Conservation (phyloP, 2,797 vertebrate species). For the Aselliscus stoliczkanus region DNA sequence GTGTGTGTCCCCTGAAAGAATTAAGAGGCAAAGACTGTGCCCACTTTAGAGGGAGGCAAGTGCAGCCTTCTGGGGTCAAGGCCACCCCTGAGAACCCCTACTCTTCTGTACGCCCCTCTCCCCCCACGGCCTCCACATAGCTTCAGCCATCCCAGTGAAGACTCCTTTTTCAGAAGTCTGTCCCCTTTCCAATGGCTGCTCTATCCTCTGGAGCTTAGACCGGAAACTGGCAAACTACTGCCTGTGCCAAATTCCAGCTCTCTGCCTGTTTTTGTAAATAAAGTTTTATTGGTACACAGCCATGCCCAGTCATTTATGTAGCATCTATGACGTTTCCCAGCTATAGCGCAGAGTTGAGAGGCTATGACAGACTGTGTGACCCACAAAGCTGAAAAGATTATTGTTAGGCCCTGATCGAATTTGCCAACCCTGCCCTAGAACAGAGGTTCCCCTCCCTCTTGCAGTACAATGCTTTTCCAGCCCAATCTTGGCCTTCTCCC, state of each 20-base stretch:
- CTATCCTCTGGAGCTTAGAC: not conserved
- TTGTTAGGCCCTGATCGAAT: not conserved
- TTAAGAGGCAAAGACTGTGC: not conserved
- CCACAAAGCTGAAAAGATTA: no score
- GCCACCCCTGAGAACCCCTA: no score
- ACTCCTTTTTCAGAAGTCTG: not conserved
- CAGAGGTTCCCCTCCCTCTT: accelerated
- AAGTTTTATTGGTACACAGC: not conserved
- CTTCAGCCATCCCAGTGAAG: not conserved
- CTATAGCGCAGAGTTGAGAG: not conserved
- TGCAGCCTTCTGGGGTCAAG: not conserved
- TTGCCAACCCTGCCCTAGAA: not conserved
- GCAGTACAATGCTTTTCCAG: not conserved
- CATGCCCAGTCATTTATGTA: accelerated
- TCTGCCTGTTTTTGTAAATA: not conserved
- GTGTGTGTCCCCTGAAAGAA: not conserved
- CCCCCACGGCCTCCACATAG: not conserved
- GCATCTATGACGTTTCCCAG: not conserved
- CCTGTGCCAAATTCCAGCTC: no score
- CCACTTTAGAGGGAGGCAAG: no score
- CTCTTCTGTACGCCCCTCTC: not conserved
- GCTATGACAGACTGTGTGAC: not conserved
- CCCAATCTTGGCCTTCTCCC: not conserved
- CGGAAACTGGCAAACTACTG: accelerated
- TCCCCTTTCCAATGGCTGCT: not conserved